Conservation (phyloP, 1,140 invertebrate species). For the Drosophila nannoptera region DNA sequence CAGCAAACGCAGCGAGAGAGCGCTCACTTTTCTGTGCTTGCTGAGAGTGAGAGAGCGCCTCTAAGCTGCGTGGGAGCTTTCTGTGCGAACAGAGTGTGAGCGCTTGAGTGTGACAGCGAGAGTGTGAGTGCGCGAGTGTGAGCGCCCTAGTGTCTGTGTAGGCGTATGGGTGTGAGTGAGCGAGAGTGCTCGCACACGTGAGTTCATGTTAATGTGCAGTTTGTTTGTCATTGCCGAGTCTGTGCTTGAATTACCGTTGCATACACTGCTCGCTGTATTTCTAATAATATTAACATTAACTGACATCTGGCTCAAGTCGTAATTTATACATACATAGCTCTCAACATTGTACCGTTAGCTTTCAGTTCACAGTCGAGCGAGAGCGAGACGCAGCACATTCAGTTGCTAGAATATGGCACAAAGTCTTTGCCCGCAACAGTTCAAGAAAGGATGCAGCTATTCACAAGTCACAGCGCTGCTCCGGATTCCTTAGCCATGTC, state of each 20-base stretch:
- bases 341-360: conserved; percentile 14
- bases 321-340: conserved; percentile 45
- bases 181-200: neutral
- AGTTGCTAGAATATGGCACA: conserved; percentile 19
- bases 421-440: neutral
- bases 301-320: conserved; percentile 44
- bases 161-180: neutral
- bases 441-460: neutral
- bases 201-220: conserved; percentile 5
- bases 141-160: neutral
- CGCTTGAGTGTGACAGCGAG: too few species aligned
- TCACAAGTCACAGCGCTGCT: conserved; percentile 14
- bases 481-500: neutral
- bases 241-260: conserved; percentile 48
- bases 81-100: too few species aligned
- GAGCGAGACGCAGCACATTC: neutral
- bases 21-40: conserved; percentile 1
- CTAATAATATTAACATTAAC: conserved; percentile 32
- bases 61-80: conserved; percentile 43
- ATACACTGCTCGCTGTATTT: conserved; percentile 11
- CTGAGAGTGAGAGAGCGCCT: conserved; percentile 18
- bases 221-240: conserved; percentile 23
- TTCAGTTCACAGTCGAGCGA: conserved; percentile 1
- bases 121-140: too few species aligned
- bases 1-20: conserved; percentile 19